Evolutionary conservation across 2,113 vertebrate genomes (phyloP), one percentile per base, ranked within the genome.

Genomic region (Probosciger aterrimus): DNA sequence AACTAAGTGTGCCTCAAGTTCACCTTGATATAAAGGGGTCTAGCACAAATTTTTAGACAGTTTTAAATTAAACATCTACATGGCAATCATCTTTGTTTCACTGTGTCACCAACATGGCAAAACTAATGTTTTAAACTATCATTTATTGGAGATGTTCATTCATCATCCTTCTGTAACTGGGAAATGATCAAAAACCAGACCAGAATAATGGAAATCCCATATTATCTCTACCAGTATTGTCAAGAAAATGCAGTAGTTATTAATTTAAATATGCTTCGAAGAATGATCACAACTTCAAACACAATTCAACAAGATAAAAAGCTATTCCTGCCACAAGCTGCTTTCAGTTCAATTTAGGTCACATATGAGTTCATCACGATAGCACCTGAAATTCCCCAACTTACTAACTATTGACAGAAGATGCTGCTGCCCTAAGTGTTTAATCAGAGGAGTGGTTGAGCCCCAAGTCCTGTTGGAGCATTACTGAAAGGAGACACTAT

Each of bases 241-340:
- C 95, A 93, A 94, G 82, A 75, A 96, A 95, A 96, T 59, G 47
- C 80, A 94, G 59, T 62, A 78, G 83, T 94, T 97, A 90, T 94
- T 97, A 94, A 96, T 94, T 96, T 95, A 86, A 92, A 82, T 91
- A 76, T 44, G 39, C 76, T 96, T 96, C 90, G 86, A 94, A 88
- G 75, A 95, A 93, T 47, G 44, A 81, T 65, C 92, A 82, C 73
- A 89, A 91, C 70, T 95, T 92, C 94, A 92, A 95, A 86, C 82
- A 90, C 1, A 19, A 92, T 94, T 96, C 71, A 33, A 80, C 81
- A 94, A 93, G 86, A 95, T 92, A 94, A 97, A 96, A 97, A 95
- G 95, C 77, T 50, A 67, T 35, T 90, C 30, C 68, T 93, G 83
- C 93, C 89, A 95, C 70, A 82, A 94, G 83, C 75, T 95, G 85